A percentile compares a stretch with the other conserved stretches of the same genome.
Conservation (phyloP, 2,113 vertebrate species). For the Corythornis cristatus region DNA sequence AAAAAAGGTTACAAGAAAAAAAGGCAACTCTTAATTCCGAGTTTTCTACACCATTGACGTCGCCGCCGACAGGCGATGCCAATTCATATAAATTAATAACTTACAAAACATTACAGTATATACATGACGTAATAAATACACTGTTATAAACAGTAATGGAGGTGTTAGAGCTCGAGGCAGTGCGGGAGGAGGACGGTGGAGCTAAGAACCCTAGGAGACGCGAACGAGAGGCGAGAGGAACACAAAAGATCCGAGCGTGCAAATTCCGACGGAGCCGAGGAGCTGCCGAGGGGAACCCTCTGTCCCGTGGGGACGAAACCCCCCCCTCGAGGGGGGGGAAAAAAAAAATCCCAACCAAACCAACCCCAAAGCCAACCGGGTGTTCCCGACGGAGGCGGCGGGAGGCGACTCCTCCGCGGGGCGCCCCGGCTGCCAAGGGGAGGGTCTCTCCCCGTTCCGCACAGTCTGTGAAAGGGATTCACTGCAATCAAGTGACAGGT, state of each 20-base stretch:
- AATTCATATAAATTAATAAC: constrained; percentile 99
- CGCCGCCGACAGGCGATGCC: constrained; percentile 91
- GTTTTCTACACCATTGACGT: constrained; percentile 92
- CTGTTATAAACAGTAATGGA: constrained; percentile 98
- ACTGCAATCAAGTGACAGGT: constrained; percentile 76
- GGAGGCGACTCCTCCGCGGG: not conserved
- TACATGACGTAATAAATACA: constrained; percentile 99
- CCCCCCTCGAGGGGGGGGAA: too few relatives aligned
- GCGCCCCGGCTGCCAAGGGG: not conserved
- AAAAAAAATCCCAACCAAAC: too few relatives aligned
- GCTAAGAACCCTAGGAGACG: constrained; percentile 33
- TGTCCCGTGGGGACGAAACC: not conserved
- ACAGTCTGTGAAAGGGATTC: constrained; percentile 54
- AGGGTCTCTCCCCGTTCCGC: not conserved
- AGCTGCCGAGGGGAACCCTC: constrained; percentile 1
- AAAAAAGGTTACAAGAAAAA: constrained; percentile 82
- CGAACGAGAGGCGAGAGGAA: not conserved
- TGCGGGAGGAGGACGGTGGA: constrained; percentile 81
- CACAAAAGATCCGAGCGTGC: not conserved
- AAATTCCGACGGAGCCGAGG: not conserved
- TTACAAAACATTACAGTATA: constrained; percentile 98
- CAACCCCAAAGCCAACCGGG: too few relatives aligned
- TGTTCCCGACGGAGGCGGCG: not conserved
- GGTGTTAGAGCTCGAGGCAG: constrained; percentile 89
- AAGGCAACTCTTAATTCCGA: constrained; percentile 90